Base-by-base conservation (phyloP, 2,113 vertebrate genomes). In the Psettodes erumei region DNA sequence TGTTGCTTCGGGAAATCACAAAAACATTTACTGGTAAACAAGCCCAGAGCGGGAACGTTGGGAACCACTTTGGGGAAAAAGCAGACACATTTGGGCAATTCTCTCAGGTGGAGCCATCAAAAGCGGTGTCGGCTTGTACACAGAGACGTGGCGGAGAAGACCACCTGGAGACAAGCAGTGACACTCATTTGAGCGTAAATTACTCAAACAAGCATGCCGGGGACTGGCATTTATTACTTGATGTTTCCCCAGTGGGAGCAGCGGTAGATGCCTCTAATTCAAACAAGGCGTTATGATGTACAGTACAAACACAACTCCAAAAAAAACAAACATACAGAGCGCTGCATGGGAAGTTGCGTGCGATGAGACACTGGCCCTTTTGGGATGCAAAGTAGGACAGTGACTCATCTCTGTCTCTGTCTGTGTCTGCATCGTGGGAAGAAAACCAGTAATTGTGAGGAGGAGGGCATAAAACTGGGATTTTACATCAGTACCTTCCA, bases 101-200 rank as follows among this genome's bases (percentile, higher is more conserved):
- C 91, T 91, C 92, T 91, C 90, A 92, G 92, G 92, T 93, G 90
- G 75, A 92, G 89, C 84, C 88, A 92, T 94, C 91, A 94, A 89
- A 90, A 89, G 81, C 81, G 33, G 67, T 67, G 85, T 86, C 75
- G 76, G 67, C 70, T 88, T 23, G 73, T 78, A 90, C 80, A 77
- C 75, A 40, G 68, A 75, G 71, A 92, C 71, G n/a, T 89, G 82
- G 89, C 82, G 85, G 89, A 54, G 67, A 91, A 53, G 89, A 87
- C 84, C 90, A 93, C 93, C 93, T 92, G 91, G 93, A 93, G 92
- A 93, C 89, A 61, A 80, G 76, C 56, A 80, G 68, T 65, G 56
- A 82, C 85, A 86, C 74, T 88, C 82, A 84, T 91, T 90, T 90
- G 90, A 92, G 90, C 81, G 87, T 80, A 92, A 90, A 93, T 92